Evolutionary conservation across 1,140 invertebrate species (phyloP), one percentile per base, ranked within the genome.

Genomic region (Odontomachus brunneus): DNA sequence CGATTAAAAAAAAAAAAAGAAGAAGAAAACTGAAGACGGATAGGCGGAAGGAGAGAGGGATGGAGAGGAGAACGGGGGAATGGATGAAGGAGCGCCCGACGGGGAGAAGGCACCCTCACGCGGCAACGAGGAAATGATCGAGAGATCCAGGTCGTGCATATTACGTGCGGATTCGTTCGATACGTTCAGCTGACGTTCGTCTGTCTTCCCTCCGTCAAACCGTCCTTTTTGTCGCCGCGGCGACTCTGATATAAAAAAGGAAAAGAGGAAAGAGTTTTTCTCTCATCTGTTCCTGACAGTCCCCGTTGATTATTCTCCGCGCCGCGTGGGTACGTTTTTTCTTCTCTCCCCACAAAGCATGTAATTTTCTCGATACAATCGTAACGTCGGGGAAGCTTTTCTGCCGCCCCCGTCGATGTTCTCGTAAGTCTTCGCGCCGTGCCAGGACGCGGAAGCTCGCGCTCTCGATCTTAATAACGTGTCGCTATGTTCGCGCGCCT

Each of bases 141-240:
- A 83, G 65, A 83, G 62, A 86, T 82, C 67, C 84, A 85, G 84
- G 75, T 82, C 84, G 59, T 49, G 72, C 24, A 73, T 24, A 60
- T 80, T 59, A 66, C 62, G 55, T 48, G 49, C 62, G 55, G 62
- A 82, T 55, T 82, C 66, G 33, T 63, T 84, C 60, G 48, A 38
- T 75, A 38, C 53, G 83, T 84, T 66, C 71, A 63, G 55, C 33
- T 24, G 84, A 53, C 63, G 49, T 55, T 49, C 69, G 65, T 57
- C 63, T n/a, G 49, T 49, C 49, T 74, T 71, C 63, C 65, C 88
- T 82, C 87, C 84, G 71, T 82, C 71, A 82, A 71, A 83, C 66
- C 81, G 78, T 89, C 88, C 88, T 86, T 89, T 88, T 81, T 86
- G 65, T 85, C 63, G 33, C 63, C 49, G 55, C 60, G 67, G 76